Conservation (phyloP, 2,113 vertebrate species). For the Sapajus apella region DNA sequence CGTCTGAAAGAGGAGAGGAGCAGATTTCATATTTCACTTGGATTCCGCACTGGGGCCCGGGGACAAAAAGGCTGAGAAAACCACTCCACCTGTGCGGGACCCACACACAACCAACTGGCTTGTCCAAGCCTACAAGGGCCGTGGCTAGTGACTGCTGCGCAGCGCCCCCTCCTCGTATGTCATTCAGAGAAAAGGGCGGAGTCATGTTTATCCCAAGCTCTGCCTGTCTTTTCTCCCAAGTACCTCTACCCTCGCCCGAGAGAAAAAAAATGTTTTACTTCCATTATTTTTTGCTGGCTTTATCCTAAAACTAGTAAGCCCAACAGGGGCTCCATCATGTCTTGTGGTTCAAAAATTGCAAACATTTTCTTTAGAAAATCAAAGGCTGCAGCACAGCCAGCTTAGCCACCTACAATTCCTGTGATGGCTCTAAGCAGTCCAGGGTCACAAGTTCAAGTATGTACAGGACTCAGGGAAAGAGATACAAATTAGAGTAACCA, state of each 20-base stretch:
- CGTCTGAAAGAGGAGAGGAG: conserved; percentile 85
- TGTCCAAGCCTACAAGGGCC: no score
- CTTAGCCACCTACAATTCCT: not conserved
- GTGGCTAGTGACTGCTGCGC: not conserved
- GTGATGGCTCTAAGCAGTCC: not conserved
- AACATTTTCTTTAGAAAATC: conserved; percentile 24
- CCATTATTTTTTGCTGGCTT: not conserved
- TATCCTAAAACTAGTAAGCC: not conserved
- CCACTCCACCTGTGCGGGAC: no score
- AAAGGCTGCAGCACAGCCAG: not conserved
- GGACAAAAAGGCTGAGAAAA: conserved; percentile 44
- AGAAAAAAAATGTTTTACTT: not conserved
- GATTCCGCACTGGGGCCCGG: not conserved
- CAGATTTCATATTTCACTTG: conserved; percentile 12
- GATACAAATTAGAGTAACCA: not conserved
- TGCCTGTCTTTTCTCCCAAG: not conserved
- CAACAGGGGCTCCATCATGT: not conserved
- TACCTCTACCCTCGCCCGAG: not conserved
- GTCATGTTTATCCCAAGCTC: not conserved
- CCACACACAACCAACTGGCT: not conserved
- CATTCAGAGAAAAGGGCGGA: not conserved
- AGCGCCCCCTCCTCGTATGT: not conserved
- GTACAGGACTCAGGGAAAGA: not conserved
- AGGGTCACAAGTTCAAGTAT: not conserved
- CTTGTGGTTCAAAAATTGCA: not conserved